Conservation (phyloP, 2,888 invertebrate genomes). For the Tetranychus truncatus region DNA sequence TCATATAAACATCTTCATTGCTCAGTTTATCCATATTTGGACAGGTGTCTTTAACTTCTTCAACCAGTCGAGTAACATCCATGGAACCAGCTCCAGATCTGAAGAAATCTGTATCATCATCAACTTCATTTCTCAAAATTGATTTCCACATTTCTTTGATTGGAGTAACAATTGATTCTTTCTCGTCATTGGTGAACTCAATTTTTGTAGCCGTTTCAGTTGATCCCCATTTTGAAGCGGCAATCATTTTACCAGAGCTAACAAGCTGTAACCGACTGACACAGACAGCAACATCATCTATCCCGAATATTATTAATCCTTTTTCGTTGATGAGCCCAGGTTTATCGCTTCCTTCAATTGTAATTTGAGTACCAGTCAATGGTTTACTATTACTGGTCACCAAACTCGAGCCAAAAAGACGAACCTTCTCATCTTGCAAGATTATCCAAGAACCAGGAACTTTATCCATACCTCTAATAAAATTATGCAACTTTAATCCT, state of each 20-base stretch:
- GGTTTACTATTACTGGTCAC: background rate
- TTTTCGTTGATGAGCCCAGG: constrained; percentile 53
- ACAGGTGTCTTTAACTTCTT: constrained; percentile 62
- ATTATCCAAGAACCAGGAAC: constrained; percentile 72
- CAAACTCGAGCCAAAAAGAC: constrained; percentile 16
- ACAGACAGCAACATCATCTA: constrained; percentile 58
- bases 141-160: constrained; percentile 58
- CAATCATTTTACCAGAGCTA: constrained; percentile 55
- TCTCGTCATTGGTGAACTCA: constrained; percentile 54
- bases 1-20: constrained; percentile 82
- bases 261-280: constrained; percentile 51
- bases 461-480: constrained; percentile 78
- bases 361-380: background rate
- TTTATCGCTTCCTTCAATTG: constrained; percentile 39
- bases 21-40: constrained; percentile 47
- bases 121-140: constrained; percentile 56
- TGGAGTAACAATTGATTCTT: constrained; percentile 42
- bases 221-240: constrained; percentile 53
- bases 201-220: constrained; percentile 39
- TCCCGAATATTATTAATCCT: constrained; percentile 62
- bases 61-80: constrained; percentile 83
- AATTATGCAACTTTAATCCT: constrained; percentile 64
- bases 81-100: constrained; percentile 87
- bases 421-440: constrained; percentile 38
- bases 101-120: constrained; percentile 74